A percentile compares a stretch with the other conserved stretches of the same genome.
Conservation (phyloP, 1,140 invertebrate genomes). For the Holotrichia oblita region DNA sequence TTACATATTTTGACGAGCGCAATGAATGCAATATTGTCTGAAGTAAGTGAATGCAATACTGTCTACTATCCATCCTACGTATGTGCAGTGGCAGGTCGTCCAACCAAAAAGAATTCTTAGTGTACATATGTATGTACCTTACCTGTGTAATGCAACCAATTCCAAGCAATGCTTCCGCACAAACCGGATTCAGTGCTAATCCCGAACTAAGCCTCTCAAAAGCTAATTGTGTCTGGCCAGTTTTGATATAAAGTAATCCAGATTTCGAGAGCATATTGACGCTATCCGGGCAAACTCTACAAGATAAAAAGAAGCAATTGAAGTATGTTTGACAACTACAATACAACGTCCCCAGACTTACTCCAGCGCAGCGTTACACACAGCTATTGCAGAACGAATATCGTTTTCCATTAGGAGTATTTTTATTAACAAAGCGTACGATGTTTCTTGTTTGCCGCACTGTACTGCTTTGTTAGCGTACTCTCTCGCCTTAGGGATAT, state of each 20-base stretch:
- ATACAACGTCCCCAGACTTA: slow-evolving; percentile 61
- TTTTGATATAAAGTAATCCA: slow-evolving; percentile 81
- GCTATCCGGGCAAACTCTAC: slow-evolving; percentile 77
- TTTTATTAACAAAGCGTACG: slow-evolving; percentile 77
- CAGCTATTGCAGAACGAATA: slow-evolving; percentile 74
- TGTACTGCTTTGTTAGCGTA: slow-evolving; percentile 77
- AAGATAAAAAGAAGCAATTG: slow-evolving; percentile 9
- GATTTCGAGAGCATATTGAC: slow-evolving; percentile 78
- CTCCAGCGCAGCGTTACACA: slow-evolving; percentile 75
- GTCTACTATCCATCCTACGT: no score
- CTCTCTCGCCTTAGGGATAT: slow-evolving; percentile 71
- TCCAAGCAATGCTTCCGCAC: slow-evolving; percentile 79
- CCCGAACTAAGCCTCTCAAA: slow-evolving; percentile 86
- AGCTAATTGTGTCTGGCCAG: slow-evolving; percentile 79
- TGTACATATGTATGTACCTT: no score
- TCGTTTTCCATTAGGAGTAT: slow-evolving; percentile 76
- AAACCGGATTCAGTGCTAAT: slow-evolving; percentile 75
- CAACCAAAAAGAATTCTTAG: no score
- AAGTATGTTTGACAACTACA: neutral
- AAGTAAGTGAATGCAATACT: no score
- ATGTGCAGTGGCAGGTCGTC: no score
- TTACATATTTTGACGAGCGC: no score
- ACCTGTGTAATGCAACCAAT: slow-evolving; percentile 88
- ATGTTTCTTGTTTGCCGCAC: slow-evolving; percentile 76
- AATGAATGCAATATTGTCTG: no score